These are phyloP conservation scores for Prunella fulvescens DNA, from an alignment of 2,113 vertebrate species.

Conservation along the genomic window DNA sequence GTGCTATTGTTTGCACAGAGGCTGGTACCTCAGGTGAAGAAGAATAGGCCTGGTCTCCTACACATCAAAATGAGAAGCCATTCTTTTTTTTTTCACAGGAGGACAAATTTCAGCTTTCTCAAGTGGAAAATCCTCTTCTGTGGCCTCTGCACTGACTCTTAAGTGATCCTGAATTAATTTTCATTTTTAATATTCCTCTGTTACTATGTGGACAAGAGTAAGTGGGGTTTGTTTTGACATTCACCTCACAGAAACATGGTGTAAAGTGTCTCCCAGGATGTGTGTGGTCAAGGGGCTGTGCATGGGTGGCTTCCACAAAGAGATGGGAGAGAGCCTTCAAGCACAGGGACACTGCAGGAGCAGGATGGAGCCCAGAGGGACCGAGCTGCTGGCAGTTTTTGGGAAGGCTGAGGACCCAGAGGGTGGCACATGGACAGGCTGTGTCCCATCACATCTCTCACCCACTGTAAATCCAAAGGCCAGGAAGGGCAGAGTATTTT, in stretches of 20 bases:
- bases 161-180: not conserved
- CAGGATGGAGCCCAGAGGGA: not conserved
- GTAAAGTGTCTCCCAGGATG: not conserved
- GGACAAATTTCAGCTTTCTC: not conserved
- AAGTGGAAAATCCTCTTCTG: not conserved
- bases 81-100: not conserved
- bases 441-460: accelerated
- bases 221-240: not conserved
- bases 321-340: not conserved
- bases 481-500: not conserved
- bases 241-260: not conserved
- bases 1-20: not conserved
- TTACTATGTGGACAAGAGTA: not conserved
- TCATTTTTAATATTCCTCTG: not conserved
- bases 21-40: too few relatives aligned
- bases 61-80: not conserved
- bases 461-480: not conserved
- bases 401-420: accelerated
- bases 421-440: not conserved
- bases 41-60: not conserved
- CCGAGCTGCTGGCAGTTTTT: accelerated
- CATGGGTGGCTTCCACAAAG: not conserved
- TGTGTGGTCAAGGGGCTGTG: not conserved
- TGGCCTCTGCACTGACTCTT: accelerated
- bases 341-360: not conserved